Evolutionary conservation across 1,140 invertebrate species (phyloP).

Genomic region (Scaptomyza montana): DNA sequence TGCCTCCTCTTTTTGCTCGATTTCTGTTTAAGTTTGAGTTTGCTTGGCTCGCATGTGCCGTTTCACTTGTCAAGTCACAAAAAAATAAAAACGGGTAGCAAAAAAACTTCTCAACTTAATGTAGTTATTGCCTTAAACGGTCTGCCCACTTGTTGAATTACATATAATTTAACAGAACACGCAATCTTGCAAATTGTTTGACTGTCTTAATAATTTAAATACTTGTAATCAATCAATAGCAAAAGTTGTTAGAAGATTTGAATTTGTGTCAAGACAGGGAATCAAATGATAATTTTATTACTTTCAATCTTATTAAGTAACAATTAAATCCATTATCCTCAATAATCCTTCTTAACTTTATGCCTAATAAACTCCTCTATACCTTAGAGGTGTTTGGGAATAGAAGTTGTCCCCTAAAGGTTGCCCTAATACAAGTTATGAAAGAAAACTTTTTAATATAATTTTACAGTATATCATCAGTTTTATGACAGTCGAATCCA

Average conservation of each 20-base stretch:
- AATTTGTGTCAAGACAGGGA: background rate
- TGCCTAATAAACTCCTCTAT: no score
- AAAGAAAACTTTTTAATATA: no score
- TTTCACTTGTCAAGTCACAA: constrained; percentile 17
- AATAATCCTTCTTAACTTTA: no score
- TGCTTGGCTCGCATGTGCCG: constrained; percentile 38
- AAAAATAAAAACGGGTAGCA: background rate
- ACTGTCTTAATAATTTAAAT: no score
- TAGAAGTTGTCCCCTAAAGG: no score
- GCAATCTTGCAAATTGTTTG: constrained; percentile 16
- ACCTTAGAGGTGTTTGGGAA: no score
- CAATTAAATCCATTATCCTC: no score
- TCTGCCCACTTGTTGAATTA: constrained; percentile 67
- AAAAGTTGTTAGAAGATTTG: background rate
- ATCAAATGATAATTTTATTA: background rate
- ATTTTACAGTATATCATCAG: no score
- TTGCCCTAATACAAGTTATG: no score
- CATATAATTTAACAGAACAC: constrained; percentile 60
- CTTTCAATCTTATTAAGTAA: background rate
- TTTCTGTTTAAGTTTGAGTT: constrained; percentile 41
- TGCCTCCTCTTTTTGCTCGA: background rate
- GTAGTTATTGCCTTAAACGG: constrained; percentile 56
- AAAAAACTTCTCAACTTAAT: constrained; percentile 45
- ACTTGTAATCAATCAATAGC: background rate
- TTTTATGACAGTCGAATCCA: background rate